Percentiles rank a stretch among this genome's conserved stretches.
These are phyloP conservation scores for Seira sanloemensis DNA, from an alignment of 2,888 invertebrate genomes.

Conservation along the genomic window DNA sequence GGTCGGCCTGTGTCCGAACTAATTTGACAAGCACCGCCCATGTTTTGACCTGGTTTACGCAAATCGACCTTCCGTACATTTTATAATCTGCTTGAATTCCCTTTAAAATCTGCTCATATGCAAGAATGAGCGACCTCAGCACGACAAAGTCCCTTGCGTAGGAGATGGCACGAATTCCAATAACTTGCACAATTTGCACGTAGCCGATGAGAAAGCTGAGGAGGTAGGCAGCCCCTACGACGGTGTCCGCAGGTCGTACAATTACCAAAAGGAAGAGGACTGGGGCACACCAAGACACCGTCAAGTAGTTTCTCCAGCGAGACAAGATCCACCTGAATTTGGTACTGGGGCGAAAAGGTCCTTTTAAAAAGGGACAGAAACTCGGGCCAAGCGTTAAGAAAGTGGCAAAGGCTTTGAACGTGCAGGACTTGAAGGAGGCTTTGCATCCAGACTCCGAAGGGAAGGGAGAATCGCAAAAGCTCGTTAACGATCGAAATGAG, in stretches of 20 bases:
- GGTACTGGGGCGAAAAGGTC: background rate
- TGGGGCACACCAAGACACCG: slow-evolving; percentile 16
- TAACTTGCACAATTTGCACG: background rate
- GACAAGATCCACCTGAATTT: background rate
- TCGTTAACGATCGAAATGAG: background rate
- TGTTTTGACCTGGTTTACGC: background rate
- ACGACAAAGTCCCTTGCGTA: slow-evolving; percentile 14
- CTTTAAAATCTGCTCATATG: slow-evolving; percentile 21
- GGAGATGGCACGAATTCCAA: background rate
- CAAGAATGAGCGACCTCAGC: background rate
- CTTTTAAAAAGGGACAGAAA: background rate
- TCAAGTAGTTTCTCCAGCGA: background rate
- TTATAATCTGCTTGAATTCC: slow-evolving; percentile 24
- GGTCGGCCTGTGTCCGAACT: background rate
- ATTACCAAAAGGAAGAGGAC: background rate
- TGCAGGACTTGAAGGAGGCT: background rate
- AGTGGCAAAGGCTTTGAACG: slow-evolving; percentile 19
- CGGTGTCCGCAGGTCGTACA: background rate
- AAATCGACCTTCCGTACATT: background rate
- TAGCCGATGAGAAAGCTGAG: background rate
- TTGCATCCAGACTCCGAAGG: background rate
- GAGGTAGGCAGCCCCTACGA: background rate
- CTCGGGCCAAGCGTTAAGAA: slow-evolving; percentile 27
- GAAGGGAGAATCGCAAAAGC: background rate
- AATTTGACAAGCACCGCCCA: slow-evolving; percentile 20